Evolutionary conservation across 2,113 vertebrate genomes (phyloP).

Genomic region (Clarias magur): DNA sequence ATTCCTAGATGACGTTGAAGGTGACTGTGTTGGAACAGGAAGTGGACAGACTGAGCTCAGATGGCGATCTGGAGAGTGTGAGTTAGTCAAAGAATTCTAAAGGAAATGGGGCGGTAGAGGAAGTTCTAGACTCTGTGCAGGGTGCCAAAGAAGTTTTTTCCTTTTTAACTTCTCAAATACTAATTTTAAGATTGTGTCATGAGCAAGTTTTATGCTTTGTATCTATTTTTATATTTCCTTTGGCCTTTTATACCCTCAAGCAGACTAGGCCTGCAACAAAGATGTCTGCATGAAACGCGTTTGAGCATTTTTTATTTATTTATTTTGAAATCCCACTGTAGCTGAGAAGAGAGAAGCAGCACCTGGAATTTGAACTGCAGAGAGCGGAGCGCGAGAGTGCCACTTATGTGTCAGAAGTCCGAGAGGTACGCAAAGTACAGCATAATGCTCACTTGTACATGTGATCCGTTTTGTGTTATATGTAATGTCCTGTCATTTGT

Average conservation of each 20-base stretch:
- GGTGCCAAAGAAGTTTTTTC: background rate
- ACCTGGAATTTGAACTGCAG: constrained; percentile 91
- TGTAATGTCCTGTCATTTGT: constrained; percentile 6
- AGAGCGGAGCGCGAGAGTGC: constrained; percentile 90
- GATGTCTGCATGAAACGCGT: constrained; percentile 14
- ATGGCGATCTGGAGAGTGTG: constrained; percentile 84
- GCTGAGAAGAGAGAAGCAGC: constrained; percentile 88
- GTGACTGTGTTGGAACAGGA: constrained; percentile 81
- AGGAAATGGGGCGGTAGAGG: background rate
- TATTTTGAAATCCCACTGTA: constrained; percentile 54
- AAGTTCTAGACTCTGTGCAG: background rate
- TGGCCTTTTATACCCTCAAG: background rate
- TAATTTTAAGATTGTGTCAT: background rate
- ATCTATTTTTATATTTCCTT: background rate
- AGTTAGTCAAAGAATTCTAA: constrained; percentile 46
- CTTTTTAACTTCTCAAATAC: background rate
- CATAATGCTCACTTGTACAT: background rate
- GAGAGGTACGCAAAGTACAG: constrained; percentile 81
- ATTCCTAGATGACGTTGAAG: constrained; percentile 78
- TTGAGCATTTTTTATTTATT: background rate
- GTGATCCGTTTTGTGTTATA: constrained; percentile 5
- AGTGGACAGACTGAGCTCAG: constrained; percentile 81
- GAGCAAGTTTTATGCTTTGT: background rate
- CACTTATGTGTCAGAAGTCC: constrained; percentile 91
- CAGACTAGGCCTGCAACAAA: background rate